Base-by-base conservation (phyloP, 2,797 vertebrate species). In the Avahi laniger region DNA sequence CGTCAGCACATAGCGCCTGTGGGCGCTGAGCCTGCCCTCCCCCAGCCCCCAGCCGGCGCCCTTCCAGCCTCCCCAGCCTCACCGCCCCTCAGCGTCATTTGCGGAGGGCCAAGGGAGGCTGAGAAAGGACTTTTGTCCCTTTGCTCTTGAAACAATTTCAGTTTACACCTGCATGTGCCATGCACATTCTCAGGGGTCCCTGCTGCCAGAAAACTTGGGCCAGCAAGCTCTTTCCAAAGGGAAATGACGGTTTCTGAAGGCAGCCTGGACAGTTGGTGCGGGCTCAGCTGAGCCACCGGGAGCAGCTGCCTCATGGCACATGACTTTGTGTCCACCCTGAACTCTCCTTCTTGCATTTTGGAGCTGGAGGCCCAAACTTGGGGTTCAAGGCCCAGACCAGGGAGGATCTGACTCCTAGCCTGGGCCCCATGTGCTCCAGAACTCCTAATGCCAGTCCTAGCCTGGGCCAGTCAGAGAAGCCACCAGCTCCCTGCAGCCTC, bases 1-100 rank as follows among this genome's bases (percentile, higher is more conserved):
- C 82, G 93, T 97, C 97, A 96, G 93, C 94, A 81, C 94, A 96
- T 83, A 91, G 86, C 93, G 96, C 78, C 67, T 7, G 84, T 38
- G 14, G 33, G 30, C 48, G 2, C 9, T 2, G 14, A 11, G 63
- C 63, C 63, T 65, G 63, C 6, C 28, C 89, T 43, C 35, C 43
- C 41, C 33, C 26, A 10, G 2, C 80, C 75, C 87, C 38, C 28
- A 50, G 17, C 69, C 54, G 82, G 11, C 24, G 61, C 92, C 61
- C 35, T 67, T 50, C 35, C 57, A 33, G 48, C 61, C 22, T 38
- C 11, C 17, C 43, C 54, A 11, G 5, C 43, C 88, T 67, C 72
- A 5, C 18, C 52, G 59, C 38, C 24, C 0, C 50, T 8, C 48
- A 38, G 12, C 30, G 8, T 33, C n/a, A 4, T 22, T 5, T 26